A percentile compares a stretch with the other conserved stretches of the same genome.
phyloP scores from a whole-genome alignment of 2,888 invertebrate genomes.

The Gryllus longicercus region DNA sequence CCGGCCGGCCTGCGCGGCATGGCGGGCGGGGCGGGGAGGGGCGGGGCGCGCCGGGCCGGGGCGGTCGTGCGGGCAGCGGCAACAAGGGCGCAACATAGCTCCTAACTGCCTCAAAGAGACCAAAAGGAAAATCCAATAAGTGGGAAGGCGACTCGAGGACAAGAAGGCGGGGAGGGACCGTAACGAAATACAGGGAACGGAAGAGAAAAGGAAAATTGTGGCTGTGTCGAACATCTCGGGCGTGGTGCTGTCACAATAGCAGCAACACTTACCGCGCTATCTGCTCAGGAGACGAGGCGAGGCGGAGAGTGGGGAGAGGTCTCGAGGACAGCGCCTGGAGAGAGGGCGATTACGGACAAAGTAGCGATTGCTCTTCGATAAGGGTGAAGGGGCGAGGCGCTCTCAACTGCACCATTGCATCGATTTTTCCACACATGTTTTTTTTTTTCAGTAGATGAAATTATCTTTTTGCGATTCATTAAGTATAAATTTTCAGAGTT shows the following conservation, averaged over 20 bases:
- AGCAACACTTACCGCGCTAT: slow-evolving; percentile 8
- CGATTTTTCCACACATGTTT: too few relatives aligned
- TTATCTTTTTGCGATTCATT: too few relatives aligned
- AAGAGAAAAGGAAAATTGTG: slow-evolving; percentile 22
- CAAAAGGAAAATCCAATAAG: slow-evolving; percentile 17
- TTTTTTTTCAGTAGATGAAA: too few relatives aligned
- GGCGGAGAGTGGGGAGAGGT: not conserved
- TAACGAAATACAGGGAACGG: not conserved
- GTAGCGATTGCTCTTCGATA: not conserved
- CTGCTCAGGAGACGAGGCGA: not conserved
- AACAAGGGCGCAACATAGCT: slow-evolving; percentile 1
- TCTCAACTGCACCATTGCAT: too few relatives aligned
- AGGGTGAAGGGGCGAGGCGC: too few relatives aligned
- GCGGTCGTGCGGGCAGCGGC: not conserved
- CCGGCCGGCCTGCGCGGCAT: not conserved
- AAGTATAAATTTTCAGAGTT: too few relatives aligned
- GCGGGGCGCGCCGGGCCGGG: not conserved
- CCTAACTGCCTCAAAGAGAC: slow-evolving; percentile 17
- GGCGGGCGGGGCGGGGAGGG: not conserved
- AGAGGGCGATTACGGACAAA: slow-evolving; percentile 7
- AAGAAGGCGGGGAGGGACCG: slow-evolving; percentile 18
- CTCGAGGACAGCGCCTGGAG: slow-evolving; percentile 2
- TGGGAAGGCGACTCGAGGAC: not conserved
- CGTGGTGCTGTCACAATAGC: not conserved
- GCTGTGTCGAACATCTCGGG: not conserved